phyloP scores from a whole-genome alignment of 2,888 invertebrate species.

The Encarsia formosa region DNA sequence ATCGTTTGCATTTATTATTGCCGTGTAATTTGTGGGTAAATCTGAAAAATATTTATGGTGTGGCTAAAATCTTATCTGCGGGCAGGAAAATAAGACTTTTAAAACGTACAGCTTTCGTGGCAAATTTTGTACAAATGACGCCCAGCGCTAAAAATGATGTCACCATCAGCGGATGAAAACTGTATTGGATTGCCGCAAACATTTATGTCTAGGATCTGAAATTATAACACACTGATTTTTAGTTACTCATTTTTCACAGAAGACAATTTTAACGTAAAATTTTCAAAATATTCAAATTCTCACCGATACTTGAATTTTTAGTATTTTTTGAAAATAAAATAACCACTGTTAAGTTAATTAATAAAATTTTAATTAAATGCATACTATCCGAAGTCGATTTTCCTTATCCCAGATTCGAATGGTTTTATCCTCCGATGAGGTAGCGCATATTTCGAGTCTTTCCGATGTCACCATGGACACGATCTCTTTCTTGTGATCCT shows the following conservation, averaged over 20 bases:
- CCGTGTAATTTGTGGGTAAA: constrained; percentile 34
- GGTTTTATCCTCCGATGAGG: constrained; percentile 34
- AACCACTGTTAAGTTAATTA: too few species aligned
- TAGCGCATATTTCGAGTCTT: constrained; percentile 33
- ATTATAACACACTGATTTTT: not conserved
- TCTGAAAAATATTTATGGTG: constrained; percentile 29
- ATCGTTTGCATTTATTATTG: constrained; percentile 27
- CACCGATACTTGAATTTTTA: too few species aligned
- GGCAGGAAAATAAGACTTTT: not conserved
- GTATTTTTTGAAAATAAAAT: too few species aligned
- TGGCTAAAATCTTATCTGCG: too few species aligned
- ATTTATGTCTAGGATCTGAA: constrained; percentile 33
- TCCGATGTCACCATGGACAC: constrained; percentile 30
- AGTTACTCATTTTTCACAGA: not conserved
- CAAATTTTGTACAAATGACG: constrained; percentile 36
- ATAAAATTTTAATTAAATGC: not conserved
- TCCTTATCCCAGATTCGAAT: constrained; percentile 36
- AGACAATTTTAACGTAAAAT: not conserved
- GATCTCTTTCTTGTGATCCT: constrained; percentile 32
- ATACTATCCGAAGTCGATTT: constrained; percentile 33
- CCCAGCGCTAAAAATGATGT: constrained; percentile 35
- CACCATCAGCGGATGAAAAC: constrained; percentile 35
- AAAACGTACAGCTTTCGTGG: constrained; percentile 32
- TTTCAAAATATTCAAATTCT: not conserved
- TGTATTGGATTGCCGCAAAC: constrained; percentile 18